Evolutionary conservation across 2,113 vertebrate genomes (phyloP).

Genomic region (Heteronetta atricapilla): DNA sequence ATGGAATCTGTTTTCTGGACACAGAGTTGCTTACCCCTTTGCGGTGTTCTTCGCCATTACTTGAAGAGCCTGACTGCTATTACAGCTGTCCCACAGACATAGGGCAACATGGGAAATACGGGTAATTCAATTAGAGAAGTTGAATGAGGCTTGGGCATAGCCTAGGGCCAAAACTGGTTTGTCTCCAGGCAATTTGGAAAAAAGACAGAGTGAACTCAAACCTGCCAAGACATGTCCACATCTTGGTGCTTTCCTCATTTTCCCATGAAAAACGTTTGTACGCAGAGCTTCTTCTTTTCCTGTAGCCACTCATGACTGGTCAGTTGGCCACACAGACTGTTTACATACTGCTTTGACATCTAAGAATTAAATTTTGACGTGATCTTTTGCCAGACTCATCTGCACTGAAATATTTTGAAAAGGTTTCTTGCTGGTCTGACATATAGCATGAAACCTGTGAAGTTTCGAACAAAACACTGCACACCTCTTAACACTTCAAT

Average conservation of each 20-base stretch:
- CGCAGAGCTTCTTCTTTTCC: background rate
- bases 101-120: background rate
- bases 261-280: background rate
- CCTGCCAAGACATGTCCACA: background rate
- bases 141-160: background rate
- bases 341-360: background rate
- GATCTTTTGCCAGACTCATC: background rate
- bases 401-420: background rate
- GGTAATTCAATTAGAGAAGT: background rate
- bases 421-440: background rate
- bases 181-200: background rate
- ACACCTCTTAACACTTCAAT: background rate
- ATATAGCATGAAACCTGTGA: accelerated
- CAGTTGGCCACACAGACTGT: background rate
- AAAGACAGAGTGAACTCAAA: background rate
- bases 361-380: background rate
- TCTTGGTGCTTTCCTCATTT: background rate
- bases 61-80: background rate
- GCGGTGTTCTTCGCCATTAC: background rate
- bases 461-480: background rate
- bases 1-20: background rate
- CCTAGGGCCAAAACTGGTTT: background rate
- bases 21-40: background rate
- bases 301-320: background rate
- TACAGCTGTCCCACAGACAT: background rate